Conservation (phyloP, 2,797 vertebrate species). For the Peromyscus eremicus region DNA sequence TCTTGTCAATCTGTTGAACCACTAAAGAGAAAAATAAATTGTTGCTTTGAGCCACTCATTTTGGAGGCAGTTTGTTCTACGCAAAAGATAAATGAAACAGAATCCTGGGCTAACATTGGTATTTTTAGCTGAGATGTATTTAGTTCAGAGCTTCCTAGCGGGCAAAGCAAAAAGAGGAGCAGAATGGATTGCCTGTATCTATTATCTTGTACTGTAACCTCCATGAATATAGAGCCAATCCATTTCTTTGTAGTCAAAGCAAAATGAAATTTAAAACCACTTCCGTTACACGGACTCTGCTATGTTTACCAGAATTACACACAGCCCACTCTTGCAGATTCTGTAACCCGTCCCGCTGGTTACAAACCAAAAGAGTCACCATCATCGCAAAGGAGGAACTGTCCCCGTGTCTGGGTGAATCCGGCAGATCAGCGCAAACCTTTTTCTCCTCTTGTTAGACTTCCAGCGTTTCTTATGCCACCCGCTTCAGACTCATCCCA, state of each 20-base stretch:
- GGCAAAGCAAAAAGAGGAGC: constrained; percentile 38
- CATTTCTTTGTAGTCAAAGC: neutral
- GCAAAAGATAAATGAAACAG: neutral
- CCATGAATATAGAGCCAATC: neutral
- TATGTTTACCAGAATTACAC: constrained; percentile 43
- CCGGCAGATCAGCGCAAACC: neutral
- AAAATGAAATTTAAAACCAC: constrained; percentile 49
- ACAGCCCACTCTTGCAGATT: neutral
- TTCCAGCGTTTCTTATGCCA: neutral
- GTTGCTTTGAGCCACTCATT: constrained; percentile 20
- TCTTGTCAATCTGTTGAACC: neutral
- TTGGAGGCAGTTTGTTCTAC: constrained; percentile 38
- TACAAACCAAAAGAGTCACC: constrained; percentile 1
- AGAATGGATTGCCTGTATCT: neutral
- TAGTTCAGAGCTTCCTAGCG: constrained; percentile 67
- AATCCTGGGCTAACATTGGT: neutral
- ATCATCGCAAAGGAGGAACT: neutral
- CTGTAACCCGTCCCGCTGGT: neutral
- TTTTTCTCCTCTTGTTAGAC: neutral
- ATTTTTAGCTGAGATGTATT: neutral
- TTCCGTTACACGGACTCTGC: neutral
- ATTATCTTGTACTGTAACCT: neutral
- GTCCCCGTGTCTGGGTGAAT: neutral
- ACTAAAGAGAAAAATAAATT: constrained; percentile 53
- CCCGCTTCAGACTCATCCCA: constrained; percentile 34